Conservation (phyloP, 2,888 invertebrate species). For the Troilus luridus region DNA sequence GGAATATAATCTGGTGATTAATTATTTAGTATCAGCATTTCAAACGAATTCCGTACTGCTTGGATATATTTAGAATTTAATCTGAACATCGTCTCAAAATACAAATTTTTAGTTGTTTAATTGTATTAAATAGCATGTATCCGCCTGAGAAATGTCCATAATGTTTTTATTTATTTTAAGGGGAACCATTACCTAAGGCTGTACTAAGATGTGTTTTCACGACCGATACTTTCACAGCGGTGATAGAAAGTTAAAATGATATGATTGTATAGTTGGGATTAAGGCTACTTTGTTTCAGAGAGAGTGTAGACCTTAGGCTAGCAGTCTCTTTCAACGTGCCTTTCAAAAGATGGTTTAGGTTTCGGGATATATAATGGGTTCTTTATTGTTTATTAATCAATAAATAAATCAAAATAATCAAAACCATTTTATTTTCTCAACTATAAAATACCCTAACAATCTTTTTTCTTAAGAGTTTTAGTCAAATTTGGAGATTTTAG, state of each 20-base stretch:
- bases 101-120: no score
- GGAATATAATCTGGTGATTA: no score
- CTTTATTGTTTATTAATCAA: neutral
- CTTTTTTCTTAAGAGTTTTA: no score
- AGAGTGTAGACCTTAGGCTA: neutral
- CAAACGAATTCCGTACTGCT: no score
- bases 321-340: neutral
- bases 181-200: neutral
- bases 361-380: neutral
- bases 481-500: no score
- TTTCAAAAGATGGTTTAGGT: neutral
- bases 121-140: no score
- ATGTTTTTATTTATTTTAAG: neutral
- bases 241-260: slow-evolving; percentile 46
- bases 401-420: no score
- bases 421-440: no score
- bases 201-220: slow-evolving; percentile 10
- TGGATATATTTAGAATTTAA: no score
- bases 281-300: slow-evolving; percentile 42
- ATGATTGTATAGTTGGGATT: slow-evolving; percentile 35
- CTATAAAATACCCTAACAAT: no score
- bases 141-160: neutral
- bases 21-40: no score
- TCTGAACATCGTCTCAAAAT: no score
- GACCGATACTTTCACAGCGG: slow-evolving; percentile 31